Conservation (phyloP, 1,140 invertebrate species). For the Nephila pilipes region DNA sequence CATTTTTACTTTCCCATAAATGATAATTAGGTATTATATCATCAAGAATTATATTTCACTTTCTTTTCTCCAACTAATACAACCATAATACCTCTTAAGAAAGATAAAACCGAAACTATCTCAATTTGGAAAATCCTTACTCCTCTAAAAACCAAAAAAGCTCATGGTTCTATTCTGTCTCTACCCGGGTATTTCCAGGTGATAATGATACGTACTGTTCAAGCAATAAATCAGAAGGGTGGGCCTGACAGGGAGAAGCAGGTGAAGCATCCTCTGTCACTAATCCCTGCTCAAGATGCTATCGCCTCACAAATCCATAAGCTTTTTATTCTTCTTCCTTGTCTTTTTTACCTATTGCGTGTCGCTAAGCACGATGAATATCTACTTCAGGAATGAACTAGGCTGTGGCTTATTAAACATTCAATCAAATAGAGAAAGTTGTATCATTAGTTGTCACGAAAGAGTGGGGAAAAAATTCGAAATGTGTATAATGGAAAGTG, state of each 20-base stretch:
- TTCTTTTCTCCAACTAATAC: too few species aligned
- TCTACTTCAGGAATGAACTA: not conserved
- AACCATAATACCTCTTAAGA: too few species aligned
- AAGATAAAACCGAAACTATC: too few species aligned
- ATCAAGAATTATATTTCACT: too few species aligned
- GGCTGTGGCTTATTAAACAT: not conserved
- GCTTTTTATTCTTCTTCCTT: not conserved
- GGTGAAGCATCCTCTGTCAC: slow-evolving; percentile 37
- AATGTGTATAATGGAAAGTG: not conserved
- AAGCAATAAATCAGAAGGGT: slow-evolving; percentile 50
- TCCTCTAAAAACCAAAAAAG: too few species aligned
- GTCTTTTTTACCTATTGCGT: not conserved
- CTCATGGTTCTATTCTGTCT: not conserved
- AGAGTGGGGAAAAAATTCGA: not conserved
- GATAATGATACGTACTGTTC: slow-evolving; percentile 33
- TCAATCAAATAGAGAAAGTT: not conserved
- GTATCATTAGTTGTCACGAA: not conserved
- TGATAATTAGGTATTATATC: too few species aligned
- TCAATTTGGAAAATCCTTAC: too few species aligned
- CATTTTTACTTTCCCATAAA: too few species aligned
- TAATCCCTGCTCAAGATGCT: slow-evolving; percentile 33
- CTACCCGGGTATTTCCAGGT: not conserved
- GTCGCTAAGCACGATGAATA: not conserved
- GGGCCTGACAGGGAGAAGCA: slow-evolving; percentile 27
- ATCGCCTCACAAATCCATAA: not conserved